Conservation (phyloP, 2,888 invertebrate species). For the Caenorhabditis macrosperma region DNA sequence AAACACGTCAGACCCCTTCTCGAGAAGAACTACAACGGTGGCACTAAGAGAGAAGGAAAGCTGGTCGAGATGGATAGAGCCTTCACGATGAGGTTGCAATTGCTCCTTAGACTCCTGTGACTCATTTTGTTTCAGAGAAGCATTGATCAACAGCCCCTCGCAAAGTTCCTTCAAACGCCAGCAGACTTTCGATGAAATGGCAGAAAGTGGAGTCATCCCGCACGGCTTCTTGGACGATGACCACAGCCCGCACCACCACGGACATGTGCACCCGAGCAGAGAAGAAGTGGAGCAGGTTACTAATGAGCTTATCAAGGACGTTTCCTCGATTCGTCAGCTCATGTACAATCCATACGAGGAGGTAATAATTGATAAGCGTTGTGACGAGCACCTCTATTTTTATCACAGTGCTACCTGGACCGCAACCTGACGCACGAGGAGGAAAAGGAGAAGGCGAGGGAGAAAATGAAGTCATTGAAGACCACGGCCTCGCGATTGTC, state of each 20-base stretch:
- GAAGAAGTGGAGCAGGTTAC: conserved; percentile 69
- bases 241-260: conserved; percentile 29
- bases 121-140: conserved; percentile 52
- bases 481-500: conserved; percentile 47
- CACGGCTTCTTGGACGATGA: conserved; percentile 68
- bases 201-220: conserved; percentile 69
- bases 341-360: conserved; percentile 67
- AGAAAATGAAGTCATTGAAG: conserved; percentile 58
- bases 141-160: conserved; percentile 64
- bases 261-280: conserved; percentile 8
- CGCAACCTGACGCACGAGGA: conserved; percentile 75
- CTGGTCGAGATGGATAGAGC: conserved; percentile 73
- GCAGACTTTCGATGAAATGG: conserved; percentile 70
- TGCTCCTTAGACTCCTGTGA: neutral
- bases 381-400: conserved; percentile 39
- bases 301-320: conserved; percentile 70
- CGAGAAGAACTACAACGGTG: conserved; percentile 68
- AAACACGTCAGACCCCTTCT: conserved; percentile 70
- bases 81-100: conserved; percentile 69
- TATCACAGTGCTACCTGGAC: conserved; percentile 71
- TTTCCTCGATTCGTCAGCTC: conserved; percentile 69
- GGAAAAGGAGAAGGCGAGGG: conserved; percentile 62
- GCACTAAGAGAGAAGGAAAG: conserved; percentile 67
- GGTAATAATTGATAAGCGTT: conserved; percentile 34
- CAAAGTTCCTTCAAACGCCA: conserved; percentile 71